These are phyloP conservation scores for Montipora capricornis DNA, from an alignment of 64 coral and sea anemone species.

Conservation along the genomic window DNA sequence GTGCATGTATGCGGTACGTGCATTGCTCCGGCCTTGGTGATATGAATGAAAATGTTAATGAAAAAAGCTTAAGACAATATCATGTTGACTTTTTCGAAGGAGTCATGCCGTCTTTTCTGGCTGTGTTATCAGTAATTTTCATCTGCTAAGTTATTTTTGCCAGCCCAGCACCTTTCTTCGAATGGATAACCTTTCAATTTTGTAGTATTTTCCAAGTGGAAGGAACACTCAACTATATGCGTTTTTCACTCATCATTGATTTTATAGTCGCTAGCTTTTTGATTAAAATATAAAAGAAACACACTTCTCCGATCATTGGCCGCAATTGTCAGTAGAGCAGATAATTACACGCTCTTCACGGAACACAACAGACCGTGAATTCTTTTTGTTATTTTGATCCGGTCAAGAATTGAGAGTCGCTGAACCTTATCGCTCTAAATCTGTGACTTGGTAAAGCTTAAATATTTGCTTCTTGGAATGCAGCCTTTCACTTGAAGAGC, in stretches of 20 bases:
- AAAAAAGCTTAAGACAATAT: conserved; percentile 39
- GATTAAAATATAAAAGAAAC: conserved; percentile 55
- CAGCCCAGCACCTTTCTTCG: not conserved
- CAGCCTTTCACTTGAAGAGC: conserved; percentile 3
- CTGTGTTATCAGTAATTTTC: conserved; percentile 20
- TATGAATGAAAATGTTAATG: conserved; percentile 64
- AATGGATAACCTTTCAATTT: conserved; percentile 8
- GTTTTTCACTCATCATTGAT: conserved; percentile 1
- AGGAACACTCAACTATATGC: conserved; percentile 7
- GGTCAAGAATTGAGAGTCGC: conserved; percentile 1
- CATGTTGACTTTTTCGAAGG: conserved; percentile 43
- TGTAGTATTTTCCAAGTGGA: not conserved
- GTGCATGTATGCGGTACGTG: conserved; percentile 10
- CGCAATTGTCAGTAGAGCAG: conserved; percentile 33
- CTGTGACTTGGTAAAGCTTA: not conserved
- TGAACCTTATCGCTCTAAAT: not conserved
- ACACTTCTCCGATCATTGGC: conserved; percentile 22
- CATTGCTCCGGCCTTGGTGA: conserved; percentile 40
- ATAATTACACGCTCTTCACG: conserved; percentile 28
- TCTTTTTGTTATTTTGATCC: conserved; percentile 28
- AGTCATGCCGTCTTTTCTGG: conserved; percentile 35
- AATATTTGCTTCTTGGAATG: conserved; percentile 1
- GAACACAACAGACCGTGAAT: conserved; percentile 28
- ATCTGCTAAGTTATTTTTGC: conserved; percentile 24
- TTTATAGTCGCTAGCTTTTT: not conserved